phyloP scores from a whole-genome alignment of 1,140 invertebrate genomes.

The Pinna nobilis region DNA sequence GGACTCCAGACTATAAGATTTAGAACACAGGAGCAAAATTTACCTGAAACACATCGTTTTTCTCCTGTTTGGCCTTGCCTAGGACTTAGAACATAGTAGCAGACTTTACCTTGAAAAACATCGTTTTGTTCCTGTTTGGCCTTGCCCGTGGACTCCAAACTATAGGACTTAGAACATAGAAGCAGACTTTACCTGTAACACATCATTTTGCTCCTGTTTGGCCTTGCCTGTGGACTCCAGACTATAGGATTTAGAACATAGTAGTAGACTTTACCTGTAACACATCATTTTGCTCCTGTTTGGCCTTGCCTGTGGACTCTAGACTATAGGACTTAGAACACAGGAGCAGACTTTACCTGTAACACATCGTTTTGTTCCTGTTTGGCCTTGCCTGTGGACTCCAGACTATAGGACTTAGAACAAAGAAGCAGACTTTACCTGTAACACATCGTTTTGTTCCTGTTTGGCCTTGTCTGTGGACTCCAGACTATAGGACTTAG shows the following conservation, averaged over 20 bases:
- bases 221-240: conserved; percentile 45
- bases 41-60: no score
- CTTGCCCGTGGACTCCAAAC: conserved; percentile 44
- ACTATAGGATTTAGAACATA: no score
- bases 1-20: no score
- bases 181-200: conserved; percentile 54
- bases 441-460: conserved; percentile 49
- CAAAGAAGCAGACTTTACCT: conserved; percentile 42
- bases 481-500: no score
- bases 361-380: conserved; percentile 60
- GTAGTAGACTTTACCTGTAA: conserved; percentile 40
- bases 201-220: conserved; percentile 59
- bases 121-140: conserved; percentile 60
- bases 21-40: no score
- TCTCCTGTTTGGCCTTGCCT: no score
- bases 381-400: conserved; percentile 45
- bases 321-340: no score
- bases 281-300: conserved; percentile 51
- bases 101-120: conserved; percentile 58
- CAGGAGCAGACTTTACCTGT: conserved; percentile 51
- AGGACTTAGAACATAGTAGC: no score
- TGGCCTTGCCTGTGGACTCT: conserved; percentile 45
- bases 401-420: no score
- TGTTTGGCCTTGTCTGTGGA: conserved; percentile 45
- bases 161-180: no score